Evolutionary conservation across 2,113 vertebrate species (phyloP), one percentile per base, ranked within the genome.

Genomic region (Eurypyga helias): DNA sequence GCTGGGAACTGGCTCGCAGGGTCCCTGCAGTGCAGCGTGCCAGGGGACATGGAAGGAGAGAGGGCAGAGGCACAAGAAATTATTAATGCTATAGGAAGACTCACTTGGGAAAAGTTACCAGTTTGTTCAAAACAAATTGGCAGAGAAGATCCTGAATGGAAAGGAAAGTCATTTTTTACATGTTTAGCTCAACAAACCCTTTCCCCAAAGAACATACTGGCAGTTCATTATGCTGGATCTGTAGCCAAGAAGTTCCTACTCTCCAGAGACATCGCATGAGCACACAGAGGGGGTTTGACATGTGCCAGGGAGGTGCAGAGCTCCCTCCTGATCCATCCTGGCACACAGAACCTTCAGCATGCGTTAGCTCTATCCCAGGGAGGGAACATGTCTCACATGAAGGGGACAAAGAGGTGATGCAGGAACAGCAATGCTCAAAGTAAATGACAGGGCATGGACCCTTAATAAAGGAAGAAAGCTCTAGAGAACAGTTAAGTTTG

Each of bases 331-430:
- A 65, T 43, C 73, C 60, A 17, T 60, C 62, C 58, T 26, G 84
- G 77, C 73, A 71, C 54, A 21, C 0, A 3, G 71, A 71, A 9
- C 4, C 1, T 57, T 67, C 6, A 0, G 43, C 17, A 15, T 7
- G 15, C 21, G 10, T 61, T 14, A 28, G 43, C 70, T 78, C 52
- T 49, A 6, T 34, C 52, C 79, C 61, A 62, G 36, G 13, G 70
- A 84, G 45, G 29, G 57, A 91, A 80, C 21, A 10, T 0, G 6
- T 29, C 80, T 71, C 17, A 0, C 38, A 6, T 0, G 4, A 49
- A 60, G 33, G 70, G 36, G 36, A 61, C 31, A 62, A 87, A 48
- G 52, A 84, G 17, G 52, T 55, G n/a, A 23, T 16, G 19, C 13
- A 64, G 70, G 52, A 88, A 48, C 33, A 73, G 69, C 48, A 66